phyloP scores from a whole-genome alignment of 2,113 vertebrate species.

The Poeciliopsis turrubarensis region DNA sequence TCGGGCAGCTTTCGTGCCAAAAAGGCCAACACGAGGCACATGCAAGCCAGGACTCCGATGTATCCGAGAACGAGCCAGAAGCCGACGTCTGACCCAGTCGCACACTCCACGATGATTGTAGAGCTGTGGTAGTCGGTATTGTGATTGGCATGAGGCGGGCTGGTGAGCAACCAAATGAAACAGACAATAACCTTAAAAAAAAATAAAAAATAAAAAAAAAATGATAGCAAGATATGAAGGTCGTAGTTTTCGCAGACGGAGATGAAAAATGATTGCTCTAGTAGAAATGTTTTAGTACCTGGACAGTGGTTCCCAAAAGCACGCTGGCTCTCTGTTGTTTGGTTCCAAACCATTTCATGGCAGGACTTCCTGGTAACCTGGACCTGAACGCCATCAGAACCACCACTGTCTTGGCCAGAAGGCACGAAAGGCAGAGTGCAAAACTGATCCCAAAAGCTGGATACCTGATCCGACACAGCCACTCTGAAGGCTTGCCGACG shows the following conservation, averaged over 20 bases:
- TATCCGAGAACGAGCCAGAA: conserved; percentile 76
- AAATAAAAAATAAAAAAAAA: too few relatives aligned
- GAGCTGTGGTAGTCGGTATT: conserved; percentile 64
- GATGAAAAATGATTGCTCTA: fast-evolving
- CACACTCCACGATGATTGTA: conserved; percentile 72
- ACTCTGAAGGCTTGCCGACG: conserved; percentile 67
- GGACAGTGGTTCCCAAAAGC: conserved; percentile 72
- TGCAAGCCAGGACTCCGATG: conserved; percentile 70
- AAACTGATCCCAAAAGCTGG: conserved; percentile 72
- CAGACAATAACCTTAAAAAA: conserved; percentile 62
- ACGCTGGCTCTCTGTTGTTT: conserved; percentile 69
- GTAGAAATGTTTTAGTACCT: conserved; percentile 41
- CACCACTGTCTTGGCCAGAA: conserved; percentile 68
- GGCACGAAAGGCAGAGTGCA: conserved; percentile 70
- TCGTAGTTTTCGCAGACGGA: not conserved
- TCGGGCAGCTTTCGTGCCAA: conserved; percentile 73
- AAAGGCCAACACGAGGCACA: conserved; percentile 72
- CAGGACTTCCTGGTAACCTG: conserved; percentile 60
- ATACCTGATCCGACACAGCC: conserved; percentile 68
- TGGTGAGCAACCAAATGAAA: conserved; percentile 69
- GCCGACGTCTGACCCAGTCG: conserved; percentile 62
- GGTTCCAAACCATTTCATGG: conserved; percentile 69
- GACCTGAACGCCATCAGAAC: conserved; percentile 71
- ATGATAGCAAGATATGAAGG: not conserved
- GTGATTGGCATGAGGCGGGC: conserved; percentile 66